phyloP scores from a whole-genome alignment of 2,113 vertebrate species.

The Tringa solitaria region DNA sequence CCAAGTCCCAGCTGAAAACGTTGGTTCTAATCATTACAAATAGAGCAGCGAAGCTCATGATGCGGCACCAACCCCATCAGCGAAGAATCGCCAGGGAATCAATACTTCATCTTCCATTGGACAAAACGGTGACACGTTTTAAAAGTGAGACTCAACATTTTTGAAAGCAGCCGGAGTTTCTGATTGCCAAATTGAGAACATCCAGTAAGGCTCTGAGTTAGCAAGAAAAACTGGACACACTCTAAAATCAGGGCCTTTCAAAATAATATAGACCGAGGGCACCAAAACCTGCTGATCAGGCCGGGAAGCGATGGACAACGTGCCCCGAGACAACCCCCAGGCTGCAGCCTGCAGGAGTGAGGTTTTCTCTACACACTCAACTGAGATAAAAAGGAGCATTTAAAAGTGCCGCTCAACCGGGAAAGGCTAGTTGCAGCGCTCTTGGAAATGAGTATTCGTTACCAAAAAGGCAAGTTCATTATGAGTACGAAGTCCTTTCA shows the following conservation, averaged over 20 bases:
- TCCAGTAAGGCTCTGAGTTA: fast-evolving
- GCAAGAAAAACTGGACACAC: not conserved
- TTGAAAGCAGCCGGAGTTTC: not conserved
- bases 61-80: not conserved
- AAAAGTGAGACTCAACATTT: not conserved
- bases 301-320: not conserved
- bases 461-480: conserved; percentile 8
- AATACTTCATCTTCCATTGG: not conserved
- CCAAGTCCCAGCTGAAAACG: not conserved
- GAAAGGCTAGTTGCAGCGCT: not conserved
- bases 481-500: conserved; percentile 24
- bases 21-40: not conserved
- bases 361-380: not conserved
- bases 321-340: not conserved
- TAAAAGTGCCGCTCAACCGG: not conserved
- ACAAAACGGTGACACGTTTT: not conserved
- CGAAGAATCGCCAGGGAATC: not conserved
- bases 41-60: fast-evolving
- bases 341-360: not conserved
- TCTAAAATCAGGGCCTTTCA: not conserved
- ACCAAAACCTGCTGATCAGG: not conserved
- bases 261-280: not conserved
- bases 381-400: not conserved
- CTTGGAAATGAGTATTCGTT: not conserved
- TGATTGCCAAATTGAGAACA: not conserved